phyloP scores from a whole-genome alignment of 2,113 vertebrate species.

The Xiphorhynchus elegans region DNA sequence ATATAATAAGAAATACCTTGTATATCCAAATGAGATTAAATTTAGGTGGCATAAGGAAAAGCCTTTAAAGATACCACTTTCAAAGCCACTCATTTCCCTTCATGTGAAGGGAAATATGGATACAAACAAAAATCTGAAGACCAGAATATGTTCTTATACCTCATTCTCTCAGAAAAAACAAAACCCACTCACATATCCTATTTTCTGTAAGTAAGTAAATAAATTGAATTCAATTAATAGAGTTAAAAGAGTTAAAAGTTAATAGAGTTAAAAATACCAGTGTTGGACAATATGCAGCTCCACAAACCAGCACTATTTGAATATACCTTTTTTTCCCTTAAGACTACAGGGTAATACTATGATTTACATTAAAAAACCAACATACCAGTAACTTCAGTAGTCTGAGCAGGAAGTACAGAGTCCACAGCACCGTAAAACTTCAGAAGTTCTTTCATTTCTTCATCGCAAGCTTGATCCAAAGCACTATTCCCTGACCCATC shows the following conservation, averaged over 20 bases:
- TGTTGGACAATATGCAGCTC: background rate
- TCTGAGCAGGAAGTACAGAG: background rate
- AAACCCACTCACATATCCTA: background rate
- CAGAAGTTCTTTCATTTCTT: constrained; percentile 78
- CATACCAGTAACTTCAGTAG: constrained; percentile 36
- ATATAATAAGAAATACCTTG: background rate
- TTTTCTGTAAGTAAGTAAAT: background rate
- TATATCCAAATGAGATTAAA: background rate
- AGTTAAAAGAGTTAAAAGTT: background rate
- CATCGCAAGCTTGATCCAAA: constrained; percentile 68
- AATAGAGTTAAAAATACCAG: background rate
- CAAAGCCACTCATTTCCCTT: background rate
- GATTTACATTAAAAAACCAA: background rate
- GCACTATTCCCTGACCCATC: constrained; percentile 68
- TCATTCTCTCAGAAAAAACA: background rate
- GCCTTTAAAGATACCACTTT: background rate
- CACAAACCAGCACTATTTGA: background rate
- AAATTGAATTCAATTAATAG: background rate
- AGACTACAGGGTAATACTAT: background rate
- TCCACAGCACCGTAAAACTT: constrained; percentile 22
- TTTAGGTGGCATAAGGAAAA: background rate
- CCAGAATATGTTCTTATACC: background rate
- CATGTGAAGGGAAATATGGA: background rate
- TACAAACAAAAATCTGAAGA: background rate
- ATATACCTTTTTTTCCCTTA: background rate